Conservation (phyloP, 1,140 invertebrate genomes). For the Medauroidea extradentata region DNA sequence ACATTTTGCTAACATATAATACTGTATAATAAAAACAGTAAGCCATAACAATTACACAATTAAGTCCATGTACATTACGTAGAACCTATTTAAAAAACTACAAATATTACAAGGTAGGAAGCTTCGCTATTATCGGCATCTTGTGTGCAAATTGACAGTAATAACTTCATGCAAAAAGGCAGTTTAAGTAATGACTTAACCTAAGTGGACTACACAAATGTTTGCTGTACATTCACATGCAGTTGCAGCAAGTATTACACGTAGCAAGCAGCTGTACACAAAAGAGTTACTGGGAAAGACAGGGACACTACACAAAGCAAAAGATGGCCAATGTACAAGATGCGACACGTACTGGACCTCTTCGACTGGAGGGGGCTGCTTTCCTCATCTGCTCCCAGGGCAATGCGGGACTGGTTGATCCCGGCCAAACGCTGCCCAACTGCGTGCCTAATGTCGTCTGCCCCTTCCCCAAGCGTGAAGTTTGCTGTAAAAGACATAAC, state of each 20-base stretch:
- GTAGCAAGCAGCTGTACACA: not conserved
- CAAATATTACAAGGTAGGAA: no score
- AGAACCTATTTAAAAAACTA: no score
- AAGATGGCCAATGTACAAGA: no score
- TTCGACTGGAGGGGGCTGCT: conserved; percentile 73
- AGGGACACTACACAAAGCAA: not conserved
- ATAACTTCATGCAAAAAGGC: no score
- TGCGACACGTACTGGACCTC: conserved; percentile 65
- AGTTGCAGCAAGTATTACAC: not conserved
- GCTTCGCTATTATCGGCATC: no score
- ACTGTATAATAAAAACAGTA: no score
- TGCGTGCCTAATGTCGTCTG: conserved; percentile 51
- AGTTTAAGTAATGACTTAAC: no score
- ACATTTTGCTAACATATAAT: no score
- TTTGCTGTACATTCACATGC: not conserved
- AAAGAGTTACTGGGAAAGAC: conserved; percentile 8
- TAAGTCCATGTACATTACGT: no score
- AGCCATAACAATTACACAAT: no score
- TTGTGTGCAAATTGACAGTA: no score
- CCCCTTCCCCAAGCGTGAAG: conserved; percentile 49
- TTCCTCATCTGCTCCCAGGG: conserved; percentile 60
- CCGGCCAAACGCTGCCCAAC: conserved; percentile 58
- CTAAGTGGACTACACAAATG: not conserved
- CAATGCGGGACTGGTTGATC: conserved; percentile 51
- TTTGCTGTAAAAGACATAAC: conserved; percentile 17